These are phyloP conservation scores for Platichthys flesus DNA, from an alignment of 2,113 vertebrate genomes.

Conservation along the genomic window DNA sequence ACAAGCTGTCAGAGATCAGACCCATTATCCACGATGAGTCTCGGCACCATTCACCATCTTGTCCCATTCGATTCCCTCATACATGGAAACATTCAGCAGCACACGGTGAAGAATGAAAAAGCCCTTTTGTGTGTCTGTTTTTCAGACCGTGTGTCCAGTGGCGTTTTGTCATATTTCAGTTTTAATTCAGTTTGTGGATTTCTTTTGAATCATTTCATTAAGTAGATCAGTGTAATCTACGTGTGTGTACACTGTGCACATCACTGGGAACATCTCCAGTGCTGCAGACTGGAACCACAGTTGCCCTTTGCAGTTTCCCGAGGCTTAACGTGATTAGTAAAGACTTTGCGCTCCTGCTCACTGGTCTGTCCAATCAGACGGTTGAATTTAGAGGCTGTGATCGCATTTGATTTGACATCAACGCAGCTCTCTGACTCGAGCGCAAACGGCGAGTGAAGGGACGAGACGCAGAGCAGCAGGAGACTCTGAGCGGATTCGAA, in stretches of 20 bases:
- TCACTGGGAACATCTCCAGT: slow-evolving; percentile 4
- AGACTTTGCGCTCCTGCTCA: slow-evolving; percentile 50
- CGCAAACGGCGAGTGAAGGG: slow-evolving; percentile 12
- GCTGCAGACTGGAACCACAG: slow-evolving; percentile 31
- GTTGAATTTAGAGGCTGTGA: slow-evolving; percentile 54
- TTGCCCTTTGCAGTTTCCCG: slow-evolving; percentile 55
- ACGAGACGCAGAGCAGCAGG: slow-evolving; percentile 8
- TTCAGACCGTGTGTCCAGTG: background rate
- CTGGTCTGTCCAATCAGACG: slow-evolving; percentile 63
- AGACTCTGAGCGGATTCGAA: slow-evolving; percentile 22
- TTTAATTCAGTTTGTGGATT: background rate
- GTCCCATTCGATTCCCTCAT: background rate
- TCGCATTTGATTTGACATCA: slow-evolving; percentile 71
- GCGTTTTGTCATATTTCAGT: background rate
- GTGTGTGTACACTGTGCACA: slow-evolving; percentile 18
- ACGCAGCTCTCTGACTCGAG: slow-evolving; percentile 49
- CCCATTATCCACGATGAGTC: background rate
- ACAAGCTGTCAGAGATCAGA: slow-evolving; percentile 10
- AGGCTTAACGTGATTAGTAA: slow-evolving; percentile 58
- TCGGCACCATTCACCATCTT: slow-evolving; percentile 7
- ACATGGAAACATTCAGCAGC: background rate
- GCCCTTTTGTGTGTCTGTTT: background rate
- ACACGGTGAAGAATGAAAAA: background rate
- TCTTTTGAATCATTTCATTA: slow-evolving; percentile 10
- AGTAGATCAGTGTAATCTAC: slow-evolving; percentile 32